Percentiles rank a stretch among this genome's conserved stretches.
Conservation (phyloP, 2,797 vertebrate species). For the Poecilia gillii region DNA sequence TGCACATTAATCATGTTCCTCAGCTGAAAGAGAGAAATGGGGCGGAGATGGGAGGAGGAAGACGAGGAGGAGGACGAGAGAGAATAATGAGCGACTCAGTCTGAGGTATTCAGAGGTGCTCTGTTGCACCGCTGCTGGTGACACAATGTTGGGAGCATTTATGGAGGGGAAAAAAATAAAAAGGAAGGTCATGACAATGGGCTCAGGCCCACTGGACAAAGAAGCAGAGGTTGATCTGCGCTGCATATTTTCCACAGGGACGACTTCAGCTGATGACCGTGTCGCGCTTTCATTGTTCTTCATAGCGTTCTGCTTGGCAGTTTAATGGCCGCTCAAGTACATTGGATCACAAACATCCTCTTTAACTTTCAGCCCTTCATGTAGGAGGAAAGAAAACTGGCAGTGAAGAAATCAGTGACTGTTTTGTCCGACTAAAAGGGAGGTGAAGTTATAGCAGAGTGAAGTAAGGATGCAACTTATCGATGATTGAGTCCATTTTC, state of each 20-base stretch:
- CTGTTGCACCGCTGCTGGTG: conserved; percentile 61
- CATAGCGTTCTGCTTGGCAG: background rate
- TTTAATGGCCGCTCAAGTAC: background rate
- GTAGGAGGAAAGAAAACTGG: background rate
- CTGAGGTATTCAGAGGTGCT: conserved; percentile 72
- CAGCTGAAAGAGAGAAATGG: conserved; percentile 79
- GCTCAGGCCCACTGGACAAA: conserved; percentile 43
- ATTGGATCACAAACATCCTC: background rate
- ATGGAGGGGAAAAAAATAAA: conserved; percentile 54
- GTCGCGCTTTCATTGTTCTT: conserved; percentile 49
- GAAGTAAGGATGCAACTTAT: background rate
- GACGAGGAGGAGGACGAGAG: conserved; percentile 49
- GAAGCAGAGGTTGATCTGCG: conserved; percentile 35
- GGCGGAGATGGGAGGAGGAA: conserved; percentile 61
- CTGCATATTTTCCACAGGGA: conserved; percentile 26
- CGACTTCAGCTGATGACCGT: conserved; percentile 33
- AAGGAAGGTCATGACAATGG: conserved; percentile 68
- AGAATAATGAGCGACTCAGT: conserved; percentile 74
- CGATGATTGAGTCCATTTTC: too few relatives aligned
- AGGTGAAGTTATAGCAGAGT: background rate
- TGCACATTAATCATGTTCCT: conserved; percentile 82
- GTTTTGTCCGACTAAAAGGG: background rate
- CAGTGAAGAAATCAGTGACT: background rate
- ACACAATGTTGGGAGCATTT: conserved; percentile 67
- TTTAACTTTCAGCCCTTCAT: background rate